Evolutionary conservation across 1,140 invertebrate species (phyloP), one percentile per base, ranked within the genome.

Genomic region (Rhyacophila brunnea): DNA sequence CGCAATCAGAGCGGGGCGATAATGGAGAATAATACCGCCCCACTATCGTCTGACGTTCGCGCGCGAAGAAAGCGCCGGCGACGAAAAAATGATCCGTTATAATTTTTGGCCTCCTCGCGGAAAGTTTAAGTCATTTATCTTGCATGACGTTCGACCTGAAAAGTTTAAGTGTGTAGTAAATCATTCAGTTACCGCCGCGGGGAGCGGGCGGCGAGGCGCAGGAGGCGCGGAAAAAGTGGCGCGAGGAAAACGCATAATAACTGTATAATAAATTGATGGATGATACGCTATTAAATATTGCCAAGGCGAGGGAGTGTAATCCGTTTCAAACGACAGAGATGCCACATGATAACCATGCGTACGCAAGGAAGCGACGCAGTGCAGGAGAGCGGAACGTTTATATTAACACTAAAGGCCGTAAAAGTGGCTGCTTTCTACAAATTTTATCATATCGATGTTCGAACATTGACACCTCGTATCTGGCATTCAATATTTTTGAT

Each of bases 141-240:
- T 60, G 53, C 54, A 60, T 60, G 58, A 60, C 58, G 51, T 60
- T 47, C 58, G 58, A 60, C 58, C 58, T 54, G 58, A 44, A 35
- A 60, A 60, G 58, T 60, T 60, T 54, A 60, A 54, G 58, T 54
- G 42, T 54, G 46, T 40, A 47, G 58, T 60, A 54, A 60, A 60
- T 60, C 58, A 60, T 60, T 60, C 50, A 51, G 50, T 32, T 36
- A 23, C 19, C 51, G 11, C 45, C 34, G 19, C 52, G 15, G 6
- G 52, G 45, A n/a, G n/a, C n/a, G n/a, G n/a, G 11, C 45, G 19
- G 19, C 52, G 15, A 10, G 52, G 45, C n/a, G n/a, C n/a, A n/a
- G n/a, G n/a, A n/a, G 46, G 48, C 38, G 47, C 19, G 48, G 35
- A 40, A 50, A 50, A 59, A 49, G 32, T 28, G 44, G 28, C 44